phyloP scores from a whole-genome alignment of 2,888 invertebrate genomes.

The Margaritifera margaritifera region DNA sequence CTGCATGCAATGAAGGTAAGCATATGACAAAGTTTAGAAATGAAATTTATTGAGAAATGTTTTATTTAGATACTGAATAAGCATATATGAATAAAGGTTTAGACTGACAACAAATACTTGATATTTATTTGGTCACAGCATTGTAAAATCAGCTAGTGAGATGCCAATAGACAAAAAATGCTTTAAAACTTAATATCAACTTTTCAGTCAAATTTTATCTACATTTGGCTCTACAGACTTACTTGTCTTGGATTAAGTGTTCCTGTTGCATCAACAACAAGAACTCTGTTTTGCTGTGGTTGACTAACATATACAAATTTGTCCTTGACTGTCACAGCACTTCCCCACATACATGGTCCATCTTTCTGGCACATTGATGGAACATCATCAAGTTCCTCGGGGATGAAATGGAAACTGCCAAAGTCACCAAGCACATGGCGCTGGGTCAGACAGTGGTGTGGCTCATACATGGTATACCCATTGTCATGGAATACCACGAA shows the following conservation, averaged over 20 bases:
- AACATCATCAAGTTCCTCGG: slow-evolving; percentile 70
- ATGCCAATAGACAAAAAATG: background rate
- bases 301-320: slow-evolving; percentile 82
- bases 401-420: slow-evolving; percentile 77
- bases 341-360: slow-evolving; percentile 81
- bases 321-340: slow-evolving; percentile 82
- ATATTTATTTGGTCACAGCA: background rate
- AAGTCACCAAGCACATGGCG: slow-evolving; percentile 83
- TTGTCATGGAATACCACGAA: slow-evolving; percentile 85
- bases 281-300: slow-evolving; percentile 81
- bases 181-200: too few relatives aligned
- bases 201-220: background rate
- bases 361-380: slow-evolving; percentile 62
- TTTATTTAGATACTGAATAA: too few relatives aligned
- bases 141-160: background rate
- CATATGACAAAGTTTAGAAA: too few relatives aligned
- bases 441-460: slow-evolving; percentile 80
- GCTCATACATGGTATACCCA: slow-evolving; percentile 84
- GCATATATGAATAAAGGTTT: too few relatives aligned
- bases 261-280: slow-evolving; percentile 80
- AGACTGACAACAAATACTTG: background rate
- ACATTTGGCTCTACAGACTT: background rate
- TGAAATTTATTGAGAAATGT: too few relatives aligned
- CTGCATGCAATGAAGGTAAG: too few relatives aligned
- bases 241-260: slow-evolving; percentile 69